A percentile compares a stretch with the other conserved stretches of the same genome.
Evolutionary conservation across 2,797 vertebrate species (phyloP).

Genomic region (Cottoperca gobio): DNA sequence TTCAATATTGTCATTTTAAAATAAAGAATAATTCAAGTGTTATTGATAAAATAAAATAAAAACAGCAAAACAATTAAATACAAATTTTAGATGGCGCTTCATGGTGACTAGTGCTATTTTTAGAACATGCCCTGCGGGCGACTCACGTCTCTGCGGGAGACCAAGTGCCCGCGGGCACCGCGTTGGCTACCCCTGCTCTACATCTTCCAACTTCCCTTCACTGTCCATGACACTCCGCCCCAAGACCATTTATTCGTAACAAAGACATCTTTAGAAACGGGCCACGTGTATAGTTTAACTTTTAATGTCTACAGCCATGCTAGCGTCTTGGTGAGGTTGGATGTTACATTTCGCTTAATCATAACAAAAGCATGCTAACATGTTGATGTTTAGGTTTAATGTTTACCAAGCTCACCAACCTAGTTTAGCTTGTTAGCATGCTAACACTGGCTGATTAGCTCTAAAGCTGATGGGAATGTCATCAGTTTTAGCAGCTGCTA

Average conservation of each 20-base stretch:
- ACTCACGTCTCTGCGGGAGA: too few species aligned
- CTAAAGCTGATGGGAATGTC: background rate
- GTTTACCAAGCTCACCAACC: background rate
- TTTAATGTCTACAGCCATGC: background rate
- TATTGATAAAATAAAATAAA: too few species aligned
- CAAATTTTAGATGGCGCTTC: too few species aligned
- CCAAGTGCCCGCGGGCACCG: too few species aligned
- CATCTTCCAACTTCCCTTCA: background rate
- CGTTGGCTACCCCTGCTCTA: background rate
- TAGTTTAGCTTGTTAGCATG: background rate
- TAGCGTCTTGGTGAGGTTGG: too few species aligned
- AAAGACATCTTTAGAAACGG: background rate
- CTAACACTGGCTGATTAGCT: background rate
- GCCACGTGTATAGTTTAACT: background rate
- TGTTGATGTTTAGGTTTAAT: background rate
- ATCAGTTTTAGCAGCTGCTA: background rate
- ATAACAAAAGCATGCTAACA: background rate
- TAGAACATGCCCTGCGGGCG: too few species aligned
- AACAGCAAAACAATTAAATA: too few species aligned
- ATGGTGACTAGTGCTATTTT: too few species aligned
- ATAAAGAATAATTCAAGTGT: too few species aligned
- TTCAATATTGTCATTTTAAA: too few species aligned
- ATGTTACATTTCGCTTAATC: too few species aligned
- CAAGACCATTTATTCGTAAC: background rate
- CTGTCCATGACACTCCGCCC: background rate